Evolutionary conservation across 1,140 invertebrate genomes (phyloP).

Genomic region (Metaphire vulgaris): DNA sequence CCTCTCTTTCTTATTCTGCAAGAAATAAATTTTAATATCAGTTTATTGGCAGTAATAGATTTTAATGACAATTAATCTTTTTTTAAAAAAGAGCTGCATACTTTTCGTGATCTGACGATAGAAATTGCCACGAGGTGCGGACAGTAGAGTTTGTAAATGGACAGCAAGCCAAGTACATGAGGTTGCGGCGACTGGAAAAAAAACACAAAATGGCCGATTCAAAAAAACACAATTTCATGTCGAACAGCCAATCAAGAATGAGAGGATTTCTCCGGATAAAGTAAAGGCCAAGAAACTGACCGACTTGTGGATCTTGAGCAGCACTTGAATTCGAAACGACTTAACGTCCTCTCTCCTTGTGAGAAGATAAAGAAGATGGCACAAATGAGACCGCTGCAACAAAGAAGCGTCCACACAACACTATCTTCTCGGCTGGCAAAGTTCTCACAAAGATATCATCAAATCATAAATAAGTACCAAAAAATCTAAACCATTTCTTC

Average conservation of each 20-base stretch:
- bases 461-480: no score
- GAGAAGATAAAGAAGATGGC: slow-evolving; percentile 44
- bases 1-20: no score
- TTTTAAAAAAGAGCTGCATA: background rate
- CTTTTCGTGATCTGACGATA: slow-evolving; percentile 11
- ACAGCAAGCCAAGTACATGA: slow-evolving; percentile 19
- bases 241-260: background rate
- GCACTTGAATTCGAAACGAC: slow-evolving; percentile 38
- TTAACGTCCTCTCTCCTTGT: slow-evolving; percentile 44
- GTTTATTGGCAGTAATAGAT: no score
- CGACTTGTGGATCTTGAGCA: slow-evolving; percentile 38
- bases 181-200: background rate
- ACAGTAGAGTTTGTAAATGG: slow-evolving; percentile 26
- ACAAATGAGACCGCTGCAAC: slow-evolving; percentile 42
- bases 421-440: no score
- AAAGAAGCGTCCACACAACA: background rate
- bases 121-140: slow-evolving; percentile 20
- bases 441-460: no score
- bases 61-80: background rate
- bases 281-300: slow-evolving; percentile 30
- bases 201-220: background rate
- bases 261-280: background rate
- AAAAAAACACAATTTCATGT: background rate
- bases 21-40: no score
- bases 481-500: no score